These are phyloP conservation scores for Falco biarmicus DNA, from an alignment of 2,797 vertebrate genomes.

Conservation along the genomic window DNA sequence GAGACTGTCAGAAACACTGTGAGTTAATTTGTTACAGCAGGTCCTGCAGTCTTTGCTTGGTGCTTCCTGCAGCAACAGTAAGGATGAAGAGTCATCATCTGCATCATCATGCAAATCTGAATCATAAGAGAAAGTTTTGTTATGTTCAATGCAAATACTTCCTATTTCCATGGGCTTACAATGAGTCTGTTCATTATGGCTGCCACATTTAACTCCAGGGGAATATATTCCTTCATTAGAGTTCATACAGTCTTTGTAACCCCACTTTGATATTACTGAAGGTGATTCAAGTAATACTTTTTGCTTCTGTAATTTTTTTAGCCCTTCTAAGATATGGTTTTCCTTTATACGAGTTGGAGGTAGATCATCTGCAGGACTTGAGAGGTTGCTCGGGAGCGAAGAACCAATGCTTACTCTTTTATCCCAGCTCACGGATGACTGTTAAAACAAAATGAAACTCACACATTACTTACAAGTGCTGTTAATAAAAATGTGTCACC, in stretches of 20 bases:
- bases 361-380: constrained; percentile 84
- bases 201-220: constrained; percentile 84
- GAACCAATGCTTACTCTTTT: constrained; percentile 89
- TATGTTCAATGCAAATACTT: constrained; percentile 59
- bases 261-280: constrained; percentile 86
- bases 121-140: constrained; percentile 82
- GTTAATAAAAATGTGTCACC: not conserved
- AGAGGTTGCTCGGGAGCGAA: constrained; percentile 86
- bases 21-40: constrained; percentile 81
- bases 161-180: constrained; percentile 64
- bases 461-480: not conserved
- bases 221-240: constrained; percentile 97
- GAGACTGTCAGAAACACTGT: constrained; percentile 89
- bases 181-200: constrained; percentile 75
- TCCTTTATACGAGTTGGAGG: constrained; percentile 87
- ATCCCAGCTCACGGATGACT: constrained; percentile 89
- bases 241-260: constrained; percentile 94
- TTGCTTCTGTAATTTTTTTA: constrained; percentile 88
- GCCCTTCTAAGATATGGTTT: constrained; percentile 89
- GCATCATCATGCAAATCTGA: constrained; percentile 83
- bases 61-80: constrained; percentile 70
- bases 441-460: constrained; percentile 48
- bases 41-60: constrained; percentile 79
- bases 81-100: constrained; percentile 82
- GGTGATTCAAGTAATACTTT: constrained; percentile 82